Base-by-base conservation (phyloP, 2,888 invertebrate species). In the Microctonus aethiopoides region DNA sequence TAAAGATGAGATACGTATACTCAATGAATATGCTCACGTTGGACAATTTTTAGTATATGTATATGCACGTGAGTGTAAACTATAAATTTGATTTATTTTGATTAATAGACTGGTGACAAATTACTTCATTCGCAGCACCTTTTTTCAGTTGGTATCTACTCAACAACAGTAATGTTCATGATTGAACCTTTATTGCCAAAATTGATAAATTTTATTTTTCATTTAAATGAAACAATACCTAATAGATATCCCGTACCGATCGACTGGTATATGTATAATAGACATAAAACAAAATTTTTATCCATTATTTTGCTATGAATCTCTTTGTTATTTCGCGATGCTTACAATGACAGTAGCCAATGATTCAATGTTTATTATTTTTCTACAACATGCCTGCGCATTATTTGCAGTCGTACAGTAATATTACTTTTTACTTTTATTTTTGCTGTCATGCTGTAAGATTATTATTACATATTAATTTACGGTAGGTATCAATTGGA, bases 331-430 rank as follows among this genome's bases (percentile, higher is more conserved):
- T 52, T 0, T 51, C 7, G 34, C 22, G 22, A 36, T 64, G 6
- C 36, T 60, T 1, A 39, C 57, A 2, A 24, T 36, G 22, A 51
- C 59, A 16, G 34, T 36, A 34, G 68, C 66, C 10, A 24, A 39
- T 13, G 72, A 72, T 52, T 22, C 56, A 2, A 22, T 63, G 24
- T 67, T 66, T 6, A 59, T 69, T 22, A 26, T 56, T 6, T 51
- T 59, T 16, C 41, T 57, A 11, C 24, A 62, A n/a, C 72, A 72
- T 57, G 56, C 16, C 13, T 72, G 69, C 32, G 65, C 64, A n/a
- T 66, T 69, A 54, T 72, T 72, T 62, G 63, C 46, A 34, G 41
- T 60, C 4, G 32, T 71, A 5, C 63, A 68, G 71, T 71, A 59
- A 63, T 32, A 11, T 24, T 62, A 7, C 16, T 62, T 3, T 24